Evolutionary conservation across 2,888 invertebrate genomes (phyloP), one percentile per base, ranked within the genome.

Genomic region (Adelphocoris suturalis): DNA sequence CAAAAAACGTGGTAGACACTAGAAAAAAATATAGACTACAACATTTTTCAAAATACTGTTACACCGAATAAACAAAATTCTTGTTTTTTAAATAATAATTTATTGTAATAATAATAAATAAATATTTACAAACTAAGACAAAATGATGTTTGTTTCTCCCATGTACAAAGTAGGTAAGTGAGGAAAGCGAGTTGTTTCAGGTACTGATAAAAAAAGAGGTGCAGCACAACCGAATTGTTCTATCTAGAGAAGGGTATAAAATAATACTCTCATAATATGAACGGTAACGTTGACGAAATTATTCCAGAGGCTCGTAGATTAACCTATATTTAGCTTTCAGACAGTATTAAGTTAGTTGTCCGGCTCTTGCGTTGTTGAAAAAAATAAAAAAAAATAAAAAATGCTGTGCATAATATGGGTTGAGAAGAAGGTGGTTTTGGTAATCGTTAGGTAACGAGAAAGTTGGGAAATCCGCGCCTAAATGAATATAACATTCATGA

Each of bases 31-130:
- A 48, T 52, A 19, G 76, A 88, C 48, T 48, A 88, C 57, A 85
- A 76, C 19, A 52, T n/a, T 78, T 80, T 27, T 23, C 52, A 78
- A 37, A 88, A 88, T 88, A 88, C 88, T 88, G 88, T 76, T 88
- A 80, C 37, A 88, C 76, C 76, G 75, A 19, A 88, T 75, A 61
- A 78, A 80, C 48, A 76, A 68, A 68, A 52, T 0, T 5, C 23
- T 61, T 61, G 11, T 3, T 57, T 57, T 57, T 57, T 57, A 57
- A 16, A 57, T 48, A 46, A 78, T n/a, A 57, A 47, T 37, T 19
- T 86, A 85, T n/a, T 55, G 52, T 52, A 55, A n/a, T 47, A 75
- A 47, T 37, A 88, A 88, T 88, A 78, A 88, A 88, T 88, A 78
- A 88, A 52, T 78, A 88, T 88, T 47, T 88, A 88, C 78, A 88